Percentiles rank a stretch among this genome's conserved stretches.
Evolutionary conservation across 1,140 invertebrate species (phyloP).

Genomic region (Anastrepha ludens): DNA sequence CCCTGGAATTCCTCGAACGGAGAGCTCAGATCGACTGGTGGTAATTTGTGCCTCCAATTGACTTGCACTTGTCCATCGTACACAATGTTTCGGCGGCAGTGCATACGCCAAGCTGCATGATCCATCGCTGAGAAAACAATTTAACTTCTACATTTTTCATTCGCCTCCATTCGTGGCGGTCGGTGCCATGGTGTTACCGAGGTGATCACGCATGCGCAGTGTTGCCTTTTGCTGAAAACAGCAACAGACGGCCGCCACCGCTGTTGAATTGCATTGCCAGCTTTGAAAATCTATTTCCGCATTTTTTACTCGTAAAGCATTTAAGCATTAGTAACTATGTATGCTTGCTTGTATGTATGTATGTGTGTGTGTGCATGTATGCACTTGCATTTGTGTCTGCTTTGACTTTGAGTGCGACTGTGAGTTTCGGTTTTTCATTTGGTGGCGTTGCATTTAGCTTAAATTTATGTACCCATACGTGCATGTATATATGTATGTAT

Average conservation of each 20-base stretch:
- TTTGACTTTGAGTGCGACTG: background rate
- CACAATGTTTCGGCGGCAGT: background rate
- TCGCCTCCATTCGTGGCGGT: slow-evolving; percentile 46
- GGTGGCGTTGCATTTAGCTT: background rate
- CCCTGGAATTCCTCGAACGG: slow-evolving; percentile 21
- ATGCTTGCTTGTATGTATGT: background rate
- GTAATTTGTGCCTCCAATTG: slow-evolving; percentile 49
- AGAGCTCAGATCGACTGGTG: background rate
- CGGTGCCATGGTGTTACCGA: slow-evolving; percentile 26
- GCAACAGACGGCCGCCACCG: background rate
- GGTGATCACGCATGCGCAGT: slow-evolving; percentile 49
- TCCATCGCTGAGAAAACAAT: slow-evolving; percentile 46
- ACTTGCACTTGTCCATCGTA: slow-evolving; percentile 45
- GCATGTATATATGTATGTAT: too few relatives aligned
- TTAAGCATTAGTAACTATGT: background rate
- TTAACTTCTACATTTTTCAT: slow-evolving; percentile 41
- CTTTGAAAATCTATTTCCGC: slow-evolving; percentile 51
- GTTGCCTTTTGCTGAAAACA: slow-evolving; percentile 21
- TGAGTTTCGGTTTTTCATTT: slow-evolving; percentile 11
- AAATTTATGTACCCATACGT: background rate
- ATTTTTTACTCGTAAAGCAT: slow-evolving; percentile 39
- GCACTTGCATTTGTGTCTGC: background rate
- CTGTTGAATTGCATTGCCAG: slow-evolving; percentile 27
- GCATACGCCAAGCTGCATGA: background rate
- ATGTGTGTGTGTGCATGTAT: background rate